A percentile compares a stretch with the other conserved stretches of the same genome.
Conservation (phyloP, 2,888 invertebrate species). For the Acholoe squamosa region DNA sequence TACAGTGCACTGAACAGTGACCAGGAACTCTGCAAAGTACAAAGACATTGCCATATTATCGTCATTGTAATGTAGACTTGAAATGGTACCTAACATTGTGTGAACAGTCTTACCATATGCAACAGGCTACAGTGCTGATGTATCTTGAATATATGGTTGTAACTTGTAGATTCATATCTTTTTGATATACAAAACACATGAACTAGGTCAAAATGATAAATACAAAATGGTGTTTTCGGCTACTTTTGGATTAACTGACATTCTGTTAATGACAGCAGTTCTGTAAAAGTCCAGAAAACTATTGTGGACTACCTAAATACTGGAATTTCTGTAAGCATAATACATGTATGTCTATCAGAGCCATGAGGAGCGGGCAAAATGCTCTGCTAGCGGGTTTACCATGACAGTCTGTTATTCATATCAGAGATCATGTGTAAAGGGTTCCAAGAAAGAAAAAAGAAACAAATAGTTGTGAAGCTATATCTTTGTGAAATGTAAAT, state of each 20-base stretch:
- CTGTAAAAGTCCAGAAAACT: not conserved
- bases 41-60: not conserved
- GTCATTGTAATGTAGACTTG: not conserved
- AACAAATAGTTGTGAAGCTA: too few relatives aligned
- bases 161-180: not conserved
- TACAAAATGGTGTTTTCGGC: not conserved
- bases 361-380: not conserved
- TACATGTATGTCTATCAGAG: not conserved
- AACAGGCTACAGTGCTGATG: not conserved
- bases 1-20: conserved; percentile 3
- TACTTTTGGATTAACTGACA: not conserved
- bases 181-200: not conserved
- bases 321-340: not conserved
- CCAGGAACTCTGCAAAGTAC: not conserved
- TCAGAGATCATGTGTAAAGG: not conserved
- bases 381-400: conserved; percentile 18
- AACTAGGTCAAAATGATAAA: not conserved
- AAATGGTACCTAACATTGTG: not conserved
- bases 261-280: not conserved
- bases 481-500: too few relatives aligned
- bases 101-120: not conserved
- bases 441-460: not conserved
- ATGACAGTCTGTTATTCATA: not conserved
- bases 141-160: not conserved
- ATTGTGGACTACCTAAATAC: not conserved